Evolutionary conservation across 1,140 invertebrate species (phyloP), one percentile per base, ranked within the genome.

Genomic region (Gonatopus flavifemur): DNA sequence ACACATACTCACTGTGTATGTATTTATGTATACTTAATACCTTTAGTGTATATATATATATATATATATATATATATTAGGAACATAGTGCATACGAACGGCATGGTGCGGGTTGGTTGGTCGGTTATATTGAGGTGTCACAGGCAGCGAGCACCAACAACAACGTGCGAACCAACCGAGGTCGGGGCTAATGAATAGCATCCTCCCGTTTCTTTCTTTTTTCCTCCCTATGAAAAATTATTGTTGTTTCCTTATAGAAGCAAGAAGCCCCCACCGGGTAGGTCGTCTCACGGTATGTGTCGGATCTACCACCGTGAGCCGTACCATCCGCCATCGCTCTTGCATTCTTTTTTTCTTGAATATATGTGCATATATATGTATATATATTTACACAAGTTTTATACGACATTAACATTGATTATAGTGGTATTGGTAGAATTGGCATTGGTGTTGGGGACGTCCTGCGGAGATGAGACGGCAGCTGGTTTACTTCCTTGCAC

Each of bases 161-260:
- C 70, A 73, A 74, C 65, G 72, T 74, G 72, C 69, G 70, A 73
- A 75, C 70, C 66, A 72, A 73, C 70, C 70, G 59, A 72, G 61
- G n/a, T 51, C 67, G 59, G 58, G 56, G 58, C 67, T 75, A 75
- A 75, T 75, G 70, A 73, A 74, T 73, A 64, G 62, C 64, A 56
- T 63, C 64, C 66, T 66, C 64, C 67, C 66, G 64, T 69, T 70
- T 70, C 69, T 66, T 64, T 70, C 66, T 70, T 70, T 67, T 66
- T 64, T 70, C 66, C 67, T 67, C 54, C 59, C 59, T 65, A 62
- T 70, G 70, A 73, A 73, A 72, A 73, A 72, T 73, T 73, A 71
- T 70, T 67, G 62, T 60, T 60, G 53, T 42, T 49, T 30, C 37
- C 47, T 36, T 43, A 28, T 30, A 31, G n/a, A n/a, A n/a, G 25